Evolutionary conservation across 2,113 vertebrate genomes (phyloP), one percentile per base, ranked within the genome.

Genomic region (Thalassoma bifasciatum): DNA sequence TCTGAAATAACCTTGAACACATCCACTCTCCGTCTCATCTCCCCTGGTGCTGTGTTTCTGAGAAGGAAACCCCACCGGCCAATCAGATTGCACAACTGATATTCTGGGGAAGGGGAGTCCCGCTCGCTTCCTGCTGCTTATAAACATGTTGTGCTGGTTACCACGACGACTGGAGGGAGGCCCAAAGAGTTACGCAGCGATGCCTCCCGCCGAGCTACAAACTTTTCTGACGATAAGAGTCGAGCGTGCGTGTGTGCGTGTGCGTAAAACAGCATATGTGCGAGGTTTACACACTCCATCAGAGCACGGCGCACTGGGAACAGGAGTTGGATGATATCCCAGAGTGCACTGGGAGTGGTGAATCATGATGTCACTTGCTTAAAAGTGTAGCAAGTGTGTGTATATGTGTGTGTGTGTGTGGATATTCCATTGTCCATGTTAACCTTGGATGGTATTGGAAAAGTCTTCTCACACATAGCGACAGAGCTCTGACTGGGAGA

Each of bases 111-210:
- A 59, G 75, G 84, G 85, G 83, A 91, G 72, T 84, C 83, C 87
- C 78, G 40, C 26, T 38, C 38, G 23, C 72, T 53, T 66, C 23
- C 24, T 57, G 30, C 64, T 60, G 59, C 77, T 54, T 49, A 65
- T 85, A 85, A 86, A 86, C 79, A 91, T 90, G 84, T 88, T 91
- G 70, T 91, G 81, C 23, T 86, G 73, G 89, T 92, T 90, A 85
- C 90, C 86, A 87, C 64, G 69, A 87, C 2, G 59, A 90, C 64
- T 6, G 24, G 47, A 71, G 83, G 80, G 69, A 85, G 84, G 85
- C 70, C 64, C 22, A 24, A 11, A 71, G 67, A 79, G 51, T 77
- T 71, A 73, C 30, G 36, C 66, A 74, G 58, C 26, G 13, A 38
- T 64, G 72, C 72, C 66, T 90, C 83, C 79, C 79, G 42, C 82